Evolutionary conservation across 2,888 invertebrate genomes (phyloP).

Genomic region (Xylota sylvarum): DNA sequence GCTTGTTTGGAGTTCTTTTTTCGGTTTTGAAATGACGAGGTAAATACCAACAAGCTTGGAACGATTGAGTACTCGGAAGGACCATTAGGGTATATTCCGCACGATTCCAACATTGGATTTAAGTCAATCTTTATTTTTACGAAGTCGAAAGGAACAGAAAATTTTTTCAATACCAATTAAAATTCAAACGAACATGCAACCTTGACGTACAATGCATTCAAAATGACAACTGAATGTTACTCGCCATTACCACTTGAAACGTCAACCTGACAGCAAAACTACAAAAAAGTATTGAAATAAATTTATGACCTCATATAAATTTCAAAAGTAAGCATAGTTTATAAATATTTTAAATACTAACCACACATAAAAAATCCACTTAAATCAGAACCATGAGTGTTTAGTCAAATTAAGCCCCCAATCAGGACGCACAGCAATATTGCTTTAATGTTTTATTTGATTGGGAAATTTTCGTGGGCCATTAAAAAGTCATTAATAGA

Average conservation of each 20-base stretch:
- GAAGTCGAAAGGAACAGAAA: no score
- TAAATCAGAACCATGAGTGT: slow-evolving; percentile 26
- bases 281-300: neutral
- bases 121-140: no score
- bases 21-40: no score
- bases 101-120: no score
- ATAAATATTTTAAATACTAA: neutral
- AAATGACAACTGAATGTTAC: neutral
- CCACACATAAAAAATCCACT: slow-evolving; percentile 9
- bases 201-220: no score
- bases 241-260: no score
- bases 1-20: no score
- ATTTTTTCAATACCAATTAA: no score
- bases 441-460: slow-evolving; percentile 15
- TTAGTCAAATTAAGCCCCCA: slow-evolving; percentile 28
- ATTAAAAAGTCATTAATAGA: slow-evolving; percentile 24
- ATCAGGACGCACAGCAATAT: slow-evolving; percentile 11
- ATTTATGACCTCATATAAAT: neutral
- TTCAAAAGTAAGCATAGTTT: neutral
- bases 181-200: no score
- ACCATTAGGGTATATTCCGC: no score
- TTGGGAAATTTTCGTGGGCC: neutral
- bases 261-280: neutral
- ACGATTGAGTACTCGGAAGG: no score
- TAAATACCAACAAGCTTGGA: no score